Evolutionary conservation across 2,797 vertebrate genomes (phyloP).

Genomic region (Sparidentex hasta): DNA sequence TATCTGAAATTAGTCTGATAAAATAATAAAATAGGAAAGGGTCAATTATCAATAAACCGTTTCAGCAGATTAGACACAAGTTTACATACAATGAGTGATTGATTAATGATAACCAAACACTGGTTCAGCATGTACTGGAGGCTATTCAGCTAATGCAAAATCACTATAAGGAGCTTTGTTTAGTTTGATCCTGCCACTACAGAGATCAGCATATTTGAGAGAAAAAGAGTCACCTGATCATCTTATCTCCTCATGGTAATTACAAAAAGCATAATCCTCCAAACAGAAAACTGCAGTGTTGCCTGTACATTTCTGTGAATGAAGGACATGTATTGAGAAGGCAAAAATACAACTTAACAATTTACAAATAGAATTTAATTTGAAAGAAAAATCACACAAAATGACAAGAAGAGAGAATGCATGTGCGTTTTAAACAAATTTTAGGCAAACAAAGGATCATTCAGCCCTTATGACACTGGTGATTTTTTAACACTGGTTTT

Average conservation of each 20-base stretch:
- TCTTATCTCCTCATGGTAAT: conserved; percentile 30
- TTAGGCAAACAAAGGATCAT: background rate
- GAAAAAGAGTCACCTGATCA: conserved; percentile 40
- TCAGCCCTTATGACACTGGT: background rate
- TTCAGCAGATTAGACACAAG: conserved; percentile 48
- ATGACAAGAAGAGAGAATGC: background rate
- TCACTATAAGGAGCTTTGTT: conserved; percentile 35
- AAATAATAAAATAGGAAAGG: conserved; percentile 22
- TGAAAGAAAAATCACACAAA: background rate
- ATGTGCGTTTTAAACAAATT: too few relatives aligned
- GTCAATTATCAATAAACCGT: conserved; percentile 25
- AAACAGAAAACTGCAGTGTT: background rate
- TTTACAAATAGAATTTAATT: background rate
- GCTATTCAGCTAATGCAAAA: conserved; percentile 58
- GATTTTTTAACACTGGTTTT: background rate
- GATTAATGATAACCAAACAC: conserved; percentile 56
- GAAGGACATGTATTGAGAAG: background rate
- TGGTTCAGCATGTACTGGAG: conserved; percentile 18
- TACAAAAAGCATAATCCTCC: conserved; percentile 13
- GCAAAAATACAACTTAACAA: background rate
- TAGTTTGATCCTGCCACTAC: conserved; percentile 14
- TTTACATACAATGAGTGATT: conserved; percentile 74
- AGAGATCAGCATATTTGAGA: conserved; percentile 27
- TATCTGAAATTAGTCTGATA: conserved; percentile 35
- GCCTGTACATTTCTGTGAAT: background rate